Base-by-base conservation (phyloP, 2,113 vertebrate genomes). In the Hyaena hyaena region DNA sequence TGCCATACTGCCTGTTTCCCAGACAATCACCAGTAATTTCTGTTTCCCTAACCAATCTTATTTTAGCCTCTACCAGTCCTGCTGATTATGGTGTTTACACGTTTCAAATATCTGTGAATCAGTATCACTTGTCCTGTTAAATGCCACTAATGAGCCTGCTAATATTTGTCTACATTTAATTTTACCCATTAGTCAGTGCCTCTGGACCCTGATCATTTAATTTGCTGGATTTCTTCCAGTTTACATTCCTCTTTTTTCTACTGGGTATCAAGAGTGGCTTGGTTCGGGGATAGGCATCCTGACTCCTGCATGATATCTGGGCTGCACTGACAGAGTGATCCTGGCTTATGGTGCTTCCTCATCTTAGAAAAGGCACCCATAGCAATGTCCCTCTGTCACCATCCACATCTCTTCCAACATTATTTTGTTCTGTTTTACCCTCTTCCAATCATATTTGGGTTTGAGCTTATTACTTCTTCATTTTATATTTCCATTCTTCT, bases 81-180 rank as follows among this genome's bases (percentile, higher is more conserved):
- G 73, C 12, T 55, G 61, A 35, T 66, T 35, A 71, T 63, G 71
- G 31, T 76, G 82, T 89, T 96, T 87, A 61, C 23, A 17, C 74
- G 92, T 93, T 58, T 83, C 79, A 96, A 66, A 35, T 93, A 74
- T 91, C 61, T 92, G 65, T 61, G 14, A 86, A 93, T 83, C 50
- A 28, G 74, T 74, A 63, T 45, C 92, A 80, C 73, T 96, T 69
- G 86, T 92, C 50, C 74, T 96, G 79, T 80, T 98, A 96, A 93
- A 87, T 77, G 86, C 68, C 80, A 33, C n/a, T 96, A 92, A 96
- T 53, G 90, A 92, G 48, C 74, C 93, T 50, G 55, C n/a, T 53
- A 66, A 84, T 66, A 58, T 89, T 80, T 95, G 68, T 80, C 79
- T n/a, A n/a, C 28, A 23, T 83, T 92, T 76, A 87, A 26, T 80